Conservation (phyloP, 2,888 invertebrate species). For the Drosophila lacicola region DNA sequence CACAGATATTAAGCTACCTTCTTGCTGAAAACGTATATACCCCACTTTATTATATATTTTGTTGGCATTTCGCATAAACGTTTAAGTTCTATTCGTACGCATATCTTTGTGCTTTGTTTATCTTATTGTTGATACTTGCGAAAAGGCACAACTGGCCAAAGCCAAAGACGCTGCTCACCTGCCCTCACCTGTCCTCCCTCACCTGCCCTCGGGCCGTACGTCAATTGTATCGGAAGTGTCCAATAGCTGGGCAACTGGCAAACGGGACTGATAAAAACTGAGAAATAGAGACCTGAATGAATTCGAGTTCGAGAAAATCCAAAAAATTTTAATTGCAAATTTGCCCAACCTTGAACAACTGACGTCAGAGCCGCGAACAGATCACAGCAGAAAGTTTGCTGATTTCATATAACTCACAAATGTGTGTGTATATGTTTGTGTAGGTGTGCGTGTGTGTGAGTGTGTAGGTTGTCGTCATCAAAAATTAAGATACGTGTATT, state of each 20-base stretch:
- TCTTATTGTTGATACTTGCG: constrained; percentile 46
- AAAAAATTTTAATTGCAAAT: constrained; percentile 77
- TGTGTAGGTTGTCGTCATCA: constrained; percentile 37
- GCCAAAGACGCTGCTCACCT: constrained; percentile 45
- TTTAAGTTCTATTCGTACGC: constrained; percentile 18
- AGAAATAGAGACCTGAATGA: constrained; percentile 55
- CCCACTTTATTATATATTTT: neutral
- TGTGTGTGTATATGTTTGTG: neutral
- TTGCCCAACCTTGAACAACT: constrained; percentile 45
- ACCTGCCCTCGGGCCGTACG: constrained; percentile 44
- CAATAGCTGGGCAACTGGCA: constrained; percentile 38
- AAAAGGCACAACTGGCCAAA: constrained; percentile 16
- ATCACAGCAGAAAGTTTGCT: constrained; percentile 15
- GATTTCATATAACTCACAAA: constrained; percentile 11
- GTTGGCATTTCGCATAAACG: constrained; percentile 8
- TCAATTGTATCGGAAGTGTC: constrained; percentile 78
- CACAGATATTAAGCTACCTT: no score
- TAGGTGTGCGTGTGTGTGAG: neutral
- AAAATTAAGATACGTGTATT: constrained; percentile 10
- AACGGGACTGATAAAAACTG: constrained; percentile 59
- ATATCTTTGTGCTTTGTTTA: constrained; percentile 53
- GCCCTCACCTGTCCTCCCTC: constrained; percentile 6
- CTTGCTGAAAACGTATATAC: neutral
- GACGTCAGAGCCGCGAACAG: constrained; percentile 60
- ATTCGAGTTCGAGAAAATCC: constrained; percentile 46